Base-by-base conservation (phyloP, 53 echinoderm and acorn worm species). In the Temnopleurus reevesii region DNA sequence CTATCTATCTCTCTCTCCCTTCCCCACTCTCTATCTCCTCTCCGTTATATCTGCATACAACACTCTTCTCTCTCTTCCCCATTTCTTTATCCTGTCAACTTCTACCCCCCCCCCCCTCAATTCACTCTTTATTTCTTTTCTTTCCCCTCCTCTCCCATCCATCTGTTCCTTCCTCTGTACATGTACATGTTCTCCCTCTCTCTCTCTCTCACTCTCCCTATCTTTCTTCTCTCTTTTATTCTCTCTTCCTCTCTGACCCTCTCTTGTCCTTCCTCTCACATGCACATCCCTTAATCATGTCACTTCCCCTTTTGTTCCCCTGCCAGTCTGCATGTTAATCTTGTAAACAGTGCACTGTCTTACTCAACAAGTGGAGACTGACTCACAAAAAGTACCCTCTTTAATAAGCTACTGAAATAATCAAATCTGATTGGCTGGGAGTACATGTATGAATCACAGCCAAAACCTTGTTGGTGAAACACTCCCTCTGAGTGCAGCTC, bases 291-390 rank as follows among this genome's bases (percentile, higher is more conserved):
- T 77, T 79, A 79, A 79, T 79, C 79, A 28, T 30, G 25, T 4
- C 49, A 49, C 49, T 79, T 79, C 79, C 79, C 65, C 79, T 9
- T 13, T 47, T 49, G 27, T 12, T 79, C 49, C 79, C 79, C 79
- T 30, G 51, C 15, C 79, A 17, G 77, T 45, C 46, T 77, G 77
- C 46, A 45, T 23, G 44, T 77, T 21, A 43, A 79, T 79, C 27
- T 49, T 79, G 3, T 49, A 28, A 46, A 15, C 79, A 47, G 29
- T 47, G 12, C 27, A 13, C 8, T 13, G 79, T 77, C 47, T 46
- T 77, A 76, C 76, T 76, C 45, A 45, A 15, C 53, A 10, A 10
- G 53, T 51, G 9, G n/a, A n/a, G n/a, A n/a, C n/a, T n/a, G 58
- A 58, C 21, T 12, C 30, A 19, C n/a, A n/a, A n/a, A n/a, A n/a